Percentiles rank a stretch among this genome's conserved stretches.
Evolutionary conservation across 2,888 invertebrate species (phyloP).

Genomic region (Cancer borealis): DNA sequence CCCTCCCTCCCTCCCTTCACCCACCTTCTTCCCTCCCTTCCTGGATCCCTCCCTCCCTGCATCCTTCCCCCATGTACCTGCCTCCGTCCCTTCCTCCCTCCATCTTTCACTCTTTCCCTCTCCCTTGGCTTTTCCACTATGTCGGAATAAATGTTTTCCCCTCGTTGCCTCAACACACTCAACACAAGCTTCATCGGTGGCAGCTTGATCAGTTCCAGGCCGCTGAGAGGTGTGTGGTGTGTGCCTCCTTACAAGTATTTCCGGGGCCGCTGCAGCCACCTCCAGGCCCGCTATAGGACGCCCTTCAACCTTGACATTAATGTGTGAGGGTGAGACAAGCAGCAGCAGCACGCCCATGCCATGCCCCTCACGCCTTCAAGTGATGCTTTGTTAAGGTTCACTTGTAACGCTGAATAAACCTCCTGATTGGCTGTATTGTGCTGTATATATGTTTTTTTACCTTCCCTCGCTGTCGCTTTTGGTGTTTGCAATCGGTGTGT

Average conservation of each 20-base stretch:
- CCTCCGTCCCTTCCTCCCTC: background rate
- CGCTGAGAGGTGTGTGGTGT: background rate
- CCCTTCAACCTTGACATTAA: slow-evolving; percentile 30
- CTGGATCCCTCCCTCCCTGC: background rate
- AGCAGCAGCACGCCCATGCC: background rate
- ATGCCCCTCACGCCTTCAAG: background rate
- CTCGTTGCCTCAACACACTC: background rate
- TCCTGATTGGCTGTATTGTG: background rate
- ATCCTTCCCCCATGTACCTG: background rate
- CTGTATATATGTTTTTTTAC: background rate
- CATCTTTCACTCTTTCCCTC: background rate
- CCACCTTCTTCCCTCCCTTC: background rate
- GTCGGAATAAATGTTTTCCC: background rate
- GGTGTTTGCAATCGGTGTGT: background rate
- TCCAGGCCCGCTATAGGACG: background rate
- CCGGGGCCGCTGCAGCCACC: background rate
- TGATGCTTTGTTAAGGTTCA: background rate
- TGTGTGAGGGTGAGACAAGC: background rate
- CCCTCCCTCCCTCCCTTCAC: background rate
- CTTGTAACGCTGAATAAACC: background rate
- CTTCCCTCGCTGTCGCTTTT: background rate
- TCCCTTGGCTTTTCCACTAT: background rate
- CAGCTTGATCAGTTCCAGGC: background rate
- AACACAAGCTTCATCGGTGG: background rate
- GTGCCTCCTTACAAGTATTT: background rate